Base-by-base conservation (phyloP, 64 coral and sea anemone genomes). In the Actinia tenebrosa region DNA sequence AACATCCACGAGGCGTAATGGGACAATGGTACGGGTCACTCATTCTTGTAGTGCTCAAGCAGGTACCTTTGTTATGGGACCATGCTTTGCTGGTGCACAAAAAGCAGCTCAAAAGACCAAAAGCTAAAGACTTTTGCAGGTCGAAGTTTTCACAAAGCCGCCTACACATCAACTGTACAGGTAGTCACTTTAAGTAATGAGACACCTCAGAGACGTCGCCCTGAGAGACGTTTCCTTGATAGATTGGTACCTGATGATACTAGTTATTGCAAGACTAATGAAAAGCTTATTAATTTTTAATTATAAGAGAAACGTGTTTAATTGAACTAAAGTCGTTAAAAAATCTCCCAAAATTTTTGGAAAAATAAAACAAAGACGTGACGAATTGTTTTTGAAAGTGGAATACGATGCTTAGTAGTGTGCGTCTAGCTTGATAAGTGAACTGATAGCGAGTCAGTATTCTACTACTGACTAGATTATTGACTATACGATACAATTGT, bases 41-140 rank as follows among this genome's bases (percentile, higher is more conserved):
- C 25, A 75, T 75, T 75, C 69, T 37, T 42, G 26, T 75, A 42
- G 27, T 26, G 13, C 10, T 42, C 19, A 16, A 45, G 22, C 79
- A 19, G 79, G 79, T 81, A 81, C 42, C 79, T 22, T 25, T 81
- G n/a, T 20, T 17, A 20, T 81, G 79, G 27, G 50, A 81, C 79
- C 79, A 81, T 25, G 79, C 79, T 81, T 45, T 81, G 9, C 50
- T 50, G 50, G 79, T 81, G 9, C 79, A 81, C 18, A 47, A 45
- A 53, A 7, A 18, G 18, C 50, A 53, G 79, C 50, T 81, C 79
- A 81, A 81, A 81, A 81, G 79, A 81, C 44, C 79, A 81, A 81
- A 81, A 81, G 79, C 79, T 81, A 81, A 81, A 53, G 79, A 30
- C 69, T 81, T 45, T 52, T 50, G 44, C 46, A 81, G 79, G 79